Conservation (phyloP, 1,140 invertebrate species). For the Magallana angulata region DNA sequence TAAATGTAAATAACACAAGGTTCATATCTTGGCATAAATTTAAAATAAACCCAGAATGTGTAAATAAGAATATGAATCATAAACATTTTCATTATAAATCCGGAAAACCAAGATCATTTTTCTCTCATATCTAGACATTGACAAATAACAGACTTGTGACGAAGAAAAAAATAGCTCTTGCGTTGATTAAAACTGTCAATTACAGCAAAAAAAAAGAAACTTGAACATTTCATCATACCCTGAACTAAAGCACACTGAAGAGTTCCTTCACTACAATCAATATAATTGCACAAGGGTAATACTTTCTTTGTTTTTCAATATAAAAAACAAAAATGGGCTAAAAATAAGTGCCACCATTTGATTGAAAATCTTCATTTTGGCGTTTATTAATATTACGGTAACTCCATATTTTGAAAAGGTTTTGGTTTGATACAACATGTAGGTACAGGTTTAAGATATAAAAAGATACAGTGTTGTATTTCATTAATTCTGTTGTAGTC, state of each 20-base stretch:
- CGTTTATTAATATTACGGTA: not conserved
- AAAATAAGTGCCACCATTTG: not conserved
- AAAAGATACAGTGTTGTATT: not conserved
- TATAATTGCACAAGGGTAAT: constrained; percentile 8
- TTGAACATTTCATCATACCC: not conserved
- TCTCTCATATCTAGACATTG: too few species aligned
- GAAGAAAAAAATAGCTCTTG: not conserved
- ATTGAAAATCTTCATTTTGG: constrained; percentile 24
- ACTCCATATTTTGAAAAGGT: not conserved
- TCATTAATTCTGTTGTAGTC: not conserved
- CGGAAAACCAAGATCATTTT: too few species aligned
- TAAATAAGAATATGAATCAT: too few species aligned
- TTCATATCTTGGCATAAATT: too few species aligned
- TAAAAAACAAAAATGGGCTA: not conserved
- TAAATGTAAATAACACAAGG: too few species aligned
- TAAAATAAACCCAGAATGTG: too few species aligned
- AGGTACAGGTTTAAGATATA: not conserved
- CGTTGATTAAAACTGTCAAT: not conserved
- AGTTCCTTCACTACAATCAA: not conserved
- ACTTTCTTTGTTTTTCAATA: not conserved
- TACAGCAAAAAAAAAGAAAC: not conserved
- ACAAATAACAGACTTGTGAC: not conserved
- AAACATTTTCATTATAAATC: too few species aligned
- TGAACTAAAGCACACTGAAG: not conserved
- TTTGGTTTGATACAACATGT: not conserved